Percentiles rank a stretch among this genome's conserved stretches.
Evolutionary conservation across 2,113 vertebrate genomes (phyloP).

Genomic region (Vidua macroura): DNA sequence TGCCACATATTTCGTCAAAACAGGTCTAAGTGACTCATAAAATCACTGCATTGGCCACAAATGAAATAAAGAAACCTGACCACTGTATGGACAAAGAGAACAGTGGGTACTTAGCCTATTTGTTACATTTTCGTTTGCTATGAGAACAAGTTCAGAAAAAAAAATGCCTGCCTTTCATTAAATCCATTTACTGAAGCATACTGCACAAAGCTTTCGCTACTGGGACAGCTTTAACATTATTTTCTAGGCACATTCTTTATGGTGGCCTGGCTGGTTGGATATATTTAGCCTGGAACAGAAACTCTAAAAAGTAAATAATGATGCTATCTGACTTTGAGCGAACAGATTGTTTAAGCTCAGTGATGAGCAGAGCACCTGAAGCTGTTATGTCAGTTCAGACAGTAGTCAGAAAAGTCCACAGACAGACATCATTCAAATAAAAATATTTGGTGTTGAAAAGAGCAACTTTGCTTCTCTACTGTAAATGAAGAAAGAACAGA

Average conservation of each 20-base stretch:
- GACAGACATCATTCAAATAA: background rate
- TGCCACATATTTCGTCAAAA: background rate
- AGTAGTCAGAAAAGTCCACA: background rate
- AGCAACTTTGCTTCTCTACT: background rate
- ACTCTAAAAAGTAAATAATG: background rate
- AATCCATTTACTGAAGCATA: background rate
- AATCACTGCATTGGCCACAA: background rate
- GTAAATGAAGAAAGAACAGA: background rate
- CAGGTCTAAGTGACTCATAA: background rate
- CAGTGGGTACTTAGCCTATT: background rate
- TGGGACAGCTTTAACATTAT: background rate
- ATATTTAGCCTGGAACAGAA: slow-evolving; percentile 32
- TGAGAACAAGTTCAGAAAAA: slow-evolving; percentile 1
- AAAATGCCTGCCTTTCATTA: background rate
- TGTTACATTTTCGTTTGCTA: background rate
- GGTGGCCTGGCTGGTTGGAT: background rate
- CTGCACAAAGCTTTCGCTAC: slow-evolving; percentile 8
- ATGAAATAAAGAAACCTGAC: background rate
- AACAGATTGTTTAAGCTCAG: background rate
- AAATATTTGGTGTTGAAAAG: background rate
- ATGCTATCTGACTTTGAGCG: background rate
- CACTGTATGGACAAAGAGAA: background rate
- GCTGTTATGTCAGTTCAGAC: background rate
- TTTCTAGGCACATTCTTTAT: slow-evolving; percentile 1
- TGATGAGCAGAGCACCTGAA: background rate